Base-by-base conservation (phyloP, 2,888 invertebrate species). In the Globia sparganii region DNA sequence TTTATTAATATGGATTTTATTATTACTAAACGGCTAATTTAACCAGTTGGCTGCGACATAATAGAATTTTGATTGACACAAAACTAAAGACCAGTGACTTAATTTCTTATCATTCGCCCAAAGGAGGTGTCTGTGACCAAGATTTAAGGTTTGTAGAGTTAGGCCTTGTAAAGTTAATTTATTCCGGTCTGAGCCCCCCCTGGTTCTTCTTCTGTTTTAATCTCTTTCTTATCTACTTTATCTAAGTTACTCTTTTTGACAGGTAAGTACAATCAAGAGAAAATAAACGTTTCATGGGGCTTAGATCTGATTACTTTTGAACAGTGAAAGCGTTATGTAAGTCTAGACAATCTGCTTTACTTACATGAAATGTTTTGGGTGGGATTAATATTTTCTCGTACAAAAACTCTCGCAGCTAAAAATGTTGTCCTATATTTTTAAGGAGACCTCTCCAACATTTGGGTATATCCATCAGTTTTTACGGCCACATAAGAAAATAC, bases 401-500 rank as follows among this genome's bases (percentile, higher is more conserved):
- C 4, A 43, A 68, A 68, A 59, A 18, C 18, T 31, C 25, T 18
- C 3, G 5, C 46, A 37, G 28, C n/a, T n/a, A 25, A 31, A 58
- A 68, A 37, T 68, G 31, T 61, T 53, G 8, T 25, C 58, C 49
- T 31, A 53, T 37, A 69, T 43, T 71, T 77, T 43, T 49, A 6
- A 4, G 34, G 18, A 43, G 28, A 62, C 34, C 25, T 34, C 34
- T 43, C 64, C 31, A 70, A 69, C n/a, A 56, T 46, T 83, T 43
- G 18, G 37, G 25, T 37, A 58, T 9, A 81, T 71, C 56, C 77
- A 75, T 77, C 86, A 69, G 71, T 59, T 74, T 80, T 83, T 83
- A 85, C 28, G 82, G 70, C 31, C 43, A 46, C 73, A 69, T 85
- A 77, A 81, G 82, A 69, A 43, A 77, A 66, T 6, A 64, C 53